phyloP scores from a whole-genome alignment of 2,888 invertebrate species.

The Mesorhabditis sp. region DNA sequence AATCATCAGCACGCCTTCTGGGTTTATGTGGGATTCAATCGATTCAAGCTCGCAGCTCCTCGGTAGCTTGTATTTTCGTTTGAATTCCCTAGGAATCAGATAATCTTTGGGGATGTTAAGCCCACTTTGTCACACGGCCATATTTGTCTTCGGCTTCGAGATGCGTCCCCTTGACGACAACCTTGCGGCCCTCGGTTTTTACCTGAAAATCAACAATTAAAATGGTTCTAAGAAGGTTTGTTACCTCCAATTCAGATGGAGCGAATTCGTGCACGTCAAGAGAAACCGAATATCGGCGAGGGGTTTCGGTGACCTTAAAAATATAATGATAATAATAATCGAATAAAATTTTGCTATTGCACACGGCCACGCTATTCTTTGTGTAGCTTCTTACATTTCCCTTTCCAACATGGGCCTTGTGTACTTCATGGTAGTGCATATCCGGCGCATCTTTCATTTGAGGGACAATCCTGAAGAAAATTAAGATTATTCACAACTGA shows the following conservation, averaged over 20 bases:
- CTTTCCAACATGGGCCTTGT: not conserved
- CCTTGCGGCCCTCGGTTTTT: not conserved
- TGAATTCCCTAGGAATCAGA: not conserved
- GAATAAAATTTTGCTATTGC: too few species aligned
- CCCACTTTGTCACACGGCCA: constrained; percentile 1
- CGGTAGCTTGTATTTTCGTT: constrained; percentile 1
- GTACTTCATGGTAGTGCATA: constrained; percentile 1
- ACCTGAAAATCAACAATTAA: not conserved
- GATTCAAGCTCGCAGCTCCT: not conserved
- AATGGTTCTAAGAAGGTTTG: not conserved
- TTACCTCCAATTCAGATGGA: not conserved
- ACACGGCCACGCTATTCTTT: too few species aligned
- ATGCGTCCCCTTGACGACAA: constrained; percentile 4
- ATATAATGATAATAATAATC: not conserved
- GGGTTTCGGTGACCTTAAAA: not conserved
- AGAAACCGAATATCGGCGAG: not conserved
- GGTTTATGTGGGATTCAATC: not conserved
- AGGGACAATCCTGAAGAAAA: not conserved
- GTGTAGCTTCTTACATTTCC: not conserved
- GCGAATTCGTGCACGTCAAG: constrained; percentile 1
- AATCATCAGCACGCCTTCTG: not conserved
- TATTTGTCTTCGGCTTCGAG: not conserved
- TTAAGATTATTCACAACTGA: not conserved
- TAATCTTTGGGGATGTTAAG: not conserved
- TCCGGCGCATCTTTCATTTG: not conserved